Evolutionary conservation across 2,888 invertebrate species (phyloP).

Genomic region (Crematogaster levior): DNA sequence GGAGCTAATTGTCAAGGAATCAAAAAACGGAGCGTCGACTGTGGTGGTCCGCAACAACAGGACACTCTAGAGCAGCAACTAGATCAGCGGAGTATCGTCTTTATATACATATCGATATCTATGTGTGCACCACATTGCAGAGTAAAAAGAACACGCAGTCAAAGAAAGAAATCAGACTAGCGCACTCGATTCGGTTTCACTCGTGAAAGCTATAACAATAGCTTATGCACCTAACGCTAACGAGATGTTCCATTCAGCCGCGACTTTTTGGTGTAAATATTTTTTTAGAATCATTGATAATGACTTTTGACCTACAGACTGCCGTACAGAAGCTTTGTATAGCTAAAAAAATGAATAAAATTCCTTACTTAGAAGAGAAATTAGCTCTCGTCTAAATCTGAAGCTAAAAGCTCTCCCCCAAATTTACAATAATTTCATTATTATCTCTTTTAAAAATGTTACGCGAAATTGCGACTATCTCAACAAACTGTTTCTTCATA

Average conservation of each 20-base stretch:
- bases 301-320: not conserved
- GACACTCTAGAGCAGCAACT: constrained; percentile 70
- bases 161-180: constrained; percentile 70
- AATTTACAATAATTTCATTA: not conserved
- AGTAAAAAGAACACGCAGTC: constrained; percentile 66
- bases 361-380: constrained; percentile 8
- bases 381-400: constrained; percentile 2
- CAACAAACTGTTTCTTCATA: not conserved
- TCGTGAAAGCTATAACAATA: constrained; percentile 26
- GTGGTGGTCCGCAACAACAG: constrained; percentile 66
- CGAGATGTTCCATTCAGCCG: constrained; percentile 1
- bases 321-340: not conserved
- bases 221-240: constrained; percentile 49
- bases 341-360: not conserved
- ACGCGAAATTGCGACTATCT: not conserved
- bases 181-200: constrained; percentile 50
- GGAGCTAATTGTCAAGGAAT: constrained; percentile 71
- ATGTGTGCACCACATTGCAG: constrained; percentile 68
- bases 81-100: constrained; percentile 69
- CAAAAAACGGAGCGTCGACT: constrained; percentile 63
- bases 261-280: not conserved
- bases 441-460: not conserved
- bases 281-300: not conserved
- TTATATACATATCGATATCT: constrained; percentile 56
- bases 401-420: not conserved